phyloP scores from a whole-genome alignment of 2,888 invertebrate genomes.

The Ormyrus thymus region DNA sequence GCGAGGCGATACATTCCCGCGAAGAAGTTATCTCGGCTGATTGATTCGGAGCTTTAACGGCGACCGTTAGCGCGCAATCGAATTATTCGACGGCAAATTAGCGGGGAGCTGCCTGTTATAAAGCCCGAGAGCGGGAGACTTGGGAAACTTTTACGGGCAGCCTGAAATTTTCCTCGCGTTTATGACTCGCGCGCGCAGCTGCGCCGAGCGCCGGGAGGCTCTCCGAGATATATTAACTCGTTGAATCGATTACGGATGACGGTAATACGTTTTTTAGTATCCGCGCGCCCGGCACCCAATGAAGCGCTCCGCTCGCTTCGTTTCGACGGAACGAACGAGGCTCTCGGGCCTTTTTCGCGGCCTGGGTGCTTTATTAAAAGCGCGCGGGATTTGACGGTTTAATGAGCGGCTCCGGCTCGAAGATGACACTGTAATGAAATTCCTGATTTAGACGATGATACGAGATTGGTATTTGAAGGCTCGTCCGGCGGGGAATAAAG shows the following conservation, averaged over 20 bases:
- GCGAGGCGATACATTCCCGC: not conserved
- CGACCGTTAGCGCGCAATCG: conserved; percentile 18
- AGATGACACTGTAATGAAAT: too few species aligned
- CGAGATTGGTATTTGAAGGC: not conserved
- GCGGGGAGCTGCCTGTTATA: not conserved
- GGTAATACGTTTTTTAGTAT: conserved; percentile 26
- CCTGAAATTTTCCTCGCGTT: conserved; percentile 10
- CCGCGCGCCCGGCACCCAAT: conserved; percentile 1
- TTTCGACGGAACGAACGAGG: conserved; percentile 13
- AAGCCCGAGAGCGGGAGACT: not conserved
- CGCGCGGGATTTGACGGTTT: not conserved
- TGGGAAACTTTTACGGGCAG: not conserved
- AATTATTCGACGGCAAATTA: conserved; percentile 35
- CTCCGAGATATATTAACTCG: conserved; percentile 24
- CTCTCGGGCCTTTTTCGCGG: conserved; percentile 1
- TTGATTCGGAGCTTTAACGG: conserved; percentile 10
- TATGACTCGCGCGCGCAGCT: conserved; percentile 11
- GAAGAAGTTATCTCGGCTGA: conserved; percentile 7
- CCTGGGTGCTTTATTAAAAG: not conserved
- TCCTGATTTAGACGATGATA: not conserved
- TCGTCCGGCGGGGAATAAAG: too few species aligned
- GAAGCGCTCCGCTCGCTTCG: not conserved
- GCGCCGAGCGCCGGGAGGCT: not conserved
- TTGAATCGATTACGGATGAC: conserved; percentile 34
- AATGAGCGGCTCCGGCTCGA: not conserved